Evolutionary conservation across 2,797 vertebrate species (phyloP).

Genomic region (Parauchenoglanis ngamensis): DNA sequence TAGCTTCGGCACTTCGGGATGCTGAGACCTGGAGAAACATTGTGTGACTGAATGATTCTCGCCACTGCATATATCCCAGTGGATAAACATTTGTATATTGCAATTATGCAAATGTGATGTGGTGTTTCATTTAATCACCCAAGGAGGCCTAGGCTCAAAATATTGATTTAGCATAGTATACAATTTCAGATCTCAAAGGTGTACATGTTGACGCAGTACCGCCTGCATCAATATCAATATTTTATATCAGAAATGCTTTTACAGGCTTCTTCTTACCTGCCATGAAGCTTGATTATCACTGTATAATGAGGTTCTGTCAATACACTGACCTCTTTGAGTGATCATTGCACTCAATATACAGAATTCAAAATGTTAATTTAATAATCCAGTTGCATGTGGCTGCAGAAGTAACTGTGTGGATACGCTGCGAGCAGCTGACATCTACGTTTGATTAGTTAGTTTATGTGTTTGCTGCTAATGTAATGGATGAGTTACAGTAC

Average conservation of each 20-base stretch:
- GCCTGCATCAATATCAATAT: slow-evolving; percentile 19
- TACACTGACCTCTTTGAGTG: not conserved
- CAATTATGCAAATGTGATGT: slow-evolving; percentile 42
- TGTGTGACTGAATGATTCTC: slow-evolving; percentile 6
- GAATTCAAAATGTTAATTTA: not conserved
- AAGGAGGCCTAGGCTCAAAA: slow-evolving; percentile 18
- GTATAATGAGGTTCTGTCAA: not conserved
- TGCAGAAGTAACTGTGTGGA: too few species aligned
- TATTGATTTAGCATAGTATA: slow-evolving; percentile 30
- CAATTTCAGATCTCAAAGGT: not conserved
- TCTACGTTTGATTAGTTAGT: not conserved
- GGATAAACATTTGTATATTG: slow-evolving; percentile 30
- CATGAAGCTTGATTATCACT: not conserved
- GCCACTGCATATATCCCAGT: slow-evolving; percentile 14
- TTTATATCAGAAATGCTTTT: not conserved
- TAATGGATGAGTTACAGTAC: not conserved
- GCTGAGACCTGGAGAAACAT: not conserved
- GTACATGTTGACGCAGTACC: not conserved
- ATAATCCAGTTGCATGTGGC: not conserved
- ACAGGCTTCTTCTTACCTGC: not conserved
- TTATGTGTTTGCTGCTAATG: not conserved
- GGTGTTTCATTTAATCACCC: slow-evolving; percentile 37
- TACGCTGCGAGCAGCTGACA: not conserved
- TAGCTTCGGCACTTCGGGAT: not conserved
- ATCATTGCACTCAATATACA: not conserved